Base-by-base conservation (phyloP, 2,797 vertebrate genomes). In the Zenarchopterus dispar region DNA sequence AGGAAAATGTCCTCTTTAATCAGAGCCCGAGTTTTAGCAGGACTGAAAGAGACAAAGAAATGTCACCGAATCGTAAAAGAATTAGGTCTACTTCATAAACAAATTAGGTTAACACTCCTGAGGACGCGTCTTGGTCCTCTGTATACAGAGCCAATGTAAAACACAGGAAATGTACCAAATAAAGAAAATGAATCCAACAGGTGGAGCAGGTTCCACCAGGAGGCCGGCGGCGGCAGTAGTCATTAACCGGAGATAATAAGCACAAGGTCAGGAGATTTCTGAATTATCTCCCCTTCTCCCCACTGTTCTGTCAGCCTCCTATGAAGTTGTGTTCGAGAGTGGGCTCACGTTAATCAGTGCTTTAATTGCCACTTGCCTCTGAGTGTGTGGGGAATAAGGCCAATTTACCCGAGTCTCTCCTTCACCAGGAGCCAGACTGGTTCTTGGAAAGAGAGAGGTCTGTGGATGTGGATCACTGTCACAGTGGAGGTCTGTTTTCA, bases 301-400 rank as follows among this genome's bases (percentile, higher is more conserved):
- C 81, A 70, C 87, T 83, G 85, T 78, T 89, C 80, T 67, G 75
- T 88, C 88, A 84, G 70, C 75, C 88, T 72, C 82, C 81, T 75
- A 81, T 81, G 82, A 89, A 90, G 91, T 85, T 91, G 90, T 90
- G 86, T 87, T 90, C 66, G 23, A 90, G 91, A 84, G 87, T 70
- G 41, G 84, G 59, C 85, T 86, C 82, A 59, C 84, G 85, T 92
- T 94, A 90, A 93, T 93, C 91, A 93, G 87, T 66, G 87, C 55
- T 88, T 90, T 93, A 93, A 93, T 93, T 93, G 92, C 90, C 87
- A 84, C 89, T 91, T 88, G 90, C 90, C 84, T 86, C 71, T 4
- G 82, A 89, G 87, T 82, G 84, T 84, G 85, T 80, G 81, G 89
- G 88, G 90, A 91, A 91, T 88, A 88, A 89, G 86, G 78, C 80